Evolutionary conservation across 2,888 invertebrate species (phyloP), one percentile per base, ranked within the genome.

Genomic region (Ypsolopha sequella): DNA sequence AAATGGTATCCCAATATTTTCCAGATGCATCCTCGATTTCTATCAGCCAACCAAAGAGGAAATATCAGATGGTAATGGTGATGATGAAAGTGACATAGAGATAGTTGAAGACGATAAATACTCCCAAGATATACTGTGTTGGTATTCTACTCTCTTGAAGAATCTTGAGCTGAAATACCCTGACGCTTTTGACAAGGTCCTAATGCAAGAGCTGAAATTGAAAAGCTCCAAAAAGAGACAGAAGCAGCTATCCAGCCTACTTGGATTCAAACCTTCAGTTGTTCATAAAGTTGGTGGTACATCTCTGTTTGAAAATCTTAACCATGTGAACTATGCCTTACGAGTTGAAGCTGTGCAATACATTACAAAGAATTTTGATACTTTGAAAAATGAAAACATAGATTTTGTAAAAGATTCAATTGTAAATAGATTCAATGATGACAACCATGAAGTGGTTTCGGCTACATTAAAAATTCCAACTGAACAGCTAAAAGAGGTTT

Each of bases 151-250:
- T 13, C 80, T 90, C 36, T 62, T 94, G 0, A 86, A 88, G 54
- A 88, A 78, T 33, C 68, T 95, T 1, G 95, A 95, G 71, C 84
- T 74, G 6, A 90, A 91, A 58, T 94, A 95, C 68, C 92, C 95
- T 0, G 79, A 81, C 0, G 88, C 88, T 9, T 95, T 94, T 66
- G 94, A 95, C 63, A 78, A 84, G 48, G 89, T 91, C 44, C 79
- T 94, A 0, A 91, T 91, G 60, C 79, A 84, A 11, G 81, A 91
- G 33, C 86, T 85, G 70, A 73, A 79, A 53, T 74, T 73, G 36
- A 68, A 74, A 52, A 59, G 67, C 1, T 66, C 77, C 7, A 48
- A 61, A 6, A 62, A 65, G 46, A 70, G 79, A 44, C 67, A 69
- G 43, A 64, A 70, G 49, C 76, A 84, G 6, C 60, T 90, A 0